Conservation (phyloP, 1,140 invertebrate species). For the Brachionus calyciflorus region DNA sequence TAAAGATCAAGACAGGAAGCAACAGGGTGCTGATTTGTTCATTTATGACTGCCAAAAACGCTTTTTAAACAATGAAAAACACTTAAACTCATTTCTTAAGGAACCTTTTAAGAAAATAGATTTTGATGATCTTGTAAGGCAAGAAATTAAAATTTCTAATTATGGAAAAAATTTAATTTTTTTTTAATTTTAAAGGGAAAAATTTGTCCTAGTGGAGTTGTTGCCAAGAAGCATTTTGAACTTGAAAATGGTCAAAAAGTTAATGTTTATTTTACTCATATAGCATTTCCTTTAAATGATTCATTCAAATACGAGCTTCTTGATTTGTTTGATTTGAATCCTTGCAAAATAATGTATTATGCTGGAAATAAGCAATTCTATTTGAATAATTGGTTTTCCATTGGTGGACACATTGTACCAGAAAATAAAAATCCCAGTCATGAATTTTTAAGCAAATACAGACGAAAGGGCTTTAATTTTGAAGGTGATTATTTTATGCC, state of each 20-base stretch:
- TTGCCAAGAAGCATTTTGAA: background rate
- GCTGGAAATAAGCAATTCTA: background rate
- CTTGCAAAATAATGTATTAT: background rate
- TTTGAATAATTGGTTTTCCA: constrained; percentile 6
- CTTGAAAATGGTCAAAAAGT: background rate
- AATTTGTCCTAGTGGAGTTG: background rate
- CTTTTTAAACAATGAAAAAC: background rate
- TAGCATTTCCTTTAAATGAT: background rate
- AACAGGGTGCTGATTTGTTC: background rate
- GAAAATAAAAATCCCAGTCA: background rate
- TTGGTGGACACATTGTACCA: background rate
- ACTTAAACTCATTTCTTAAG: background rate
- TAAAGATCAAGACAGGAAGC: background rate
- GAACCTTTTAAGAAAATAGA: background rate
- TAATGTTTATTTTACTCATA: background rate
- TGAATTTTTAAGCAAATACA: background rate
- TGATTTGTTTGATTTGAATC: background rate
- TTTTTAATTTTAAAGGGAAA: background rate
- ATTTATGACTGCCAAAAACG: background rate
- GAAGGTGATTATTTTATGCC: background rate
- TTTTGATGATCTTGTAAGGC: background rate
- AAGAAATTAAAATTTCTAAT: background rate
- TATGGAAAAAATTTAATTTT: background rate
- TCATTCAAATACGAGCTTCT: background rate
- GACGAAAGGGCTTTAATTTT: background rate